phyloP scores from a whole-genome alignment of 2,888 invertebrate genomes.

The Lasioglossum malachurum region DNA sequence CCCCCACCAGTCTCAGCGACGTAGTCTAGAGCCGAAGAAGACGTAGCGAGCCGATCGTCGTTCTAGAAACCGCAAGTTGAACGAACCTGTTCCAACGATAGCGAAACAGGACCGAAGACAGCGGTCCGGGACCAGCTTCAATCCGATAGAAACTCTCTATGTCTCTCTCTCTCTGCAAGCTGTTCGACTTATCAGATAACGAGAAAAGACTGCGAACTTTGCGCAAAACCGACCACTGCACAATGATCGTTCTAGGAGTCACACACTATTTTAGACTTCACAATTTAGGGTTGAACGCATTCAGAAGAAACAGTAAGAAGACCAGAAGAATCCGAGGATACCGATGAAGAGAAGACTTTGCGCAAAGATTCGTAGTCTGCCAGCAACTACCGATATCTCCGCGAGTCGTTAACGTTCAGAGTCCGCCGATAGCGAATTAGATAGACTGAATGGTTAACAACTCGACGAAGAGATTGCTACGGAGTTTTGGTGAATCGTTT shows the following conservation, averaged over 20 bases:
- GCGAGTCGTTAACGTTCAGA: neutral
- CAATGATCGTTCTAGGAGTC: neutral
- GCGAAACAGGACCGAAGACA: constrained; percentile 17
- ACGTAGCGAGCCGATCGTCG: constrained; percentile 6
- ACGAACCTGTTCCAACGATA: constrained; percentile 9
- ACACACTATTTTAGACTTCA: neutral
- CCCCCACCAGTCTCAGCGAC: neutral
- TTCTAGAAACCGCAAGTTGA: neutral
- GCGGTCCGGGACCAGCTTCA: constrained; percentile 43
- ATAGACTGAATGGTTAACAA: neutral
- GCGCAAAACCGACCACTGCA: neutral
- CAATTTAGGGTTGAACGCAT: neutral
- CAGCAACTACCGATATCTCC: neutral
- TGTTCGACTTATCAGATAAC: neutral
- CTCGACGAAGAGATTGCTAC: neutral
- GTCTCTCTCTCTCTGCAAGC: neutral
- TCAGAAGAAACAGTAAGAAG: neutral
- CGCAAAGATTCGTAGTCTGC: neutral
- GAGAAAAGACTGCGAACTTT: neutral
- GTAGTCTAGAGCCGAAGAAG: constrained; percentile 12
- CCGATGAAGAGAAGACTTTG: neutral
- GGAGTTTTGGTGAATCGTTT: neutral
- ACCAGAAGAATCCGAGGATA: neutral
- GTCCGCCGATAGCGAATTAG: neutral
- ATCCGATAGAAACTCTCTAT: constrained; percentile 34